Base-by-base conservation (phyloP, 2,888 invertebrate genomes). In the Invenusta paracnida region DNA sequence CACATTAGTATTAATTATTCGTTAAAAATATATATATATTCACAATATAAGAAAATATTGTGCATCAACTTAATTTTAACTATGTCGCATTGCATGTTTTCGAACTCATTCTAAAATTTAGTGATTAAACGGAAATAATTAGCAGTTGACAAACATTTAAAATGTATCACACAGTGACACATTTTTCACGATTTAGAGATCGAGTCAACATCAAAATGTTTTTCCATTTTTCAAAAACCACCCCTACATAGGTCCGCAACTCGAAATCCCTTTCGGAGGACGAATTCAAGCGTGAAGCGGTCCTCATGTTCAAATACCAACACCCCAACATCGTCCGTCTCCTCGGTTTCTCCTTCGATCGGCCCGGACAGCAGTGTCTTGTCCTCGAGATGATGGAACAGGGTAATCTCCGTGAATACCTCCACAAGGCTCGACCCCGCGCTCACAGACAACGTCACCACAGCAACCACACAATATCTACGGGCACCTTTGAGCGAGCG, bases 331-430 rank as follows among this genome's bases (percentile, higher is more conserved):
- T 85, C 29, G 83, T 85, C 27, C 84, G 31, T 17, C 84, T 85
- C 5, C 84, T 30, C 17, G 85, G 85, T 5, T 27, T 85, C 11
- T 48, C 83, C 28, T 85, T 85, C 27, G 85, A 85, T 28, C 31
- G 84, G 27, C 85, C 85, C 1, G 66, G 48, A 5, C 85, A 84
- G 29, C 85, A 85, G 84, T 85, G 82, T 29, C 25, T 85, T 0
- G 67, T 85, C 28, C 85, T 85, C 0, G 85, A 85, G 66, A 30
- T 85, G n/a, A 85, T 85, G 85, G 83, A 85, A 13, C 29, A 84
- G 66, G 85, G 85, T 13, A 85, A 85, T 66, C 29, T 85, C 0
- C 23, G 83, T n/a, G 30, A 84, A 31, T 85, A 85, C 29, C 29
- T 85, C 0, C 85, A 85, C 28, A 30, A 84, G 25, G 25, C 85